Conservation (phyloP, 2,888 invertebrate genomes). For the Amorpha juglandis region DNA sequence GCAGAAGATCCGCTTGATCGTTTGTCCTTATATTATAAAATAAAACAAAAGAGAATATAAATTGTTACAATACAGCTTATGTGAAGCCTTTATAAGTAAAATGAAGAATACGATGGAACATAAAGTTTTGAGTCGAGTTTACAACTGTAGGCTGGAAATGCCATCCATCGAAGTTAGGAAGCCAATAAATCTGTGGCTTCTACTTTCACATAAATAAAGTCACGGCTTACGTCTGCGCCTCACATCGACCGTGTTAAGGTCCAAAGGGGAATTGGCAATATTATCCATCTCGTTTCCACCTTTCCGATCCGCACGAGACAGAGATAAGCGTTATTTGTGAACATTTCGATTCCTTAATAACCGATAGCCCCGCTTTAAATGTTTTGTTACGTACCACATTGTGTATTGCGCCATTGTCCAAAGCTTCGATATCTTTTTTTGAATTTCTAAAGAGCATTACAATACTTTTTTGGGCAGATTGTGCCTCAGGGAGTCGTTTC, state of each 20-base stretch:
- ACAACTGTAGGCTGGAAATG: constrained; percentile 53
- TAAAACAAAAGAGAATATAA: neutral
- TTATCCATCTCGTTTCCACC: constrained; percentile 50
- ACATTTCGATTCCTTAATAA: constrained; percentile 57
- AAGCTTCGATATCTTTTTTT: constrained; percentile 34
- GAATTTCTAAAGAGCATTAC: constrained; percentile 18
- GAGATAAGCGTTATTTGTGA: constrained; percentile 57
- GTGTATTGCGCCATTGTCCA: constrained; percentile 27
- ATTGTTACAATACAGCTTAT: neutral
- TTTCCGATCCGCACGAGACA: constrained; percentile 54
- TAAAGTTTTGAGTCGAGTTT: constrained; percentile 49
- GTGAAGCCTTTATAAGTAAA: constrained; percentile 1
- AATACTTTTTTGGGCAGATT: constrained; percentile 19
- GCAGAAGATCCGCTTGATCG: too few species aligned
- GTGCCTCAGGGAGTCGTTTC: constrained; percentile 18
- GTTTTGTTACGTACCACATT: constrained; percentile 43
- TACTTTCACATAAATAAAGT: constrained; percentile 69
- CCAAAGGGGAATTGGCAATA: constrained; percentile 54
- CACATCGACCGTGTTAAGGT: constrained; percentile 61
- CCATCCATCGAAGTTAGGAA: constrained; percentile 68
- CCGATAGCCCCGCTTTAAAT: constrained; percentile 46
- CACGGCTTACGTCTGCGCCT: constrained; percentile 56
- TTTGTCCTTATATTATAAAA: neutral
- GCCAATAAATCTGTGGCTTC: constrained; percentile 73
- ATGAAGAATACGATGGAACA: constrained; percentile 22